A percentile compares a stretch with the other conserved stretches of the same genome.
These are phyloP conservation scores for Nemapogon koenigi DNA, from an alignment of 2,888 invertebrate genomes.

Conservation along the genomic window DNA sequence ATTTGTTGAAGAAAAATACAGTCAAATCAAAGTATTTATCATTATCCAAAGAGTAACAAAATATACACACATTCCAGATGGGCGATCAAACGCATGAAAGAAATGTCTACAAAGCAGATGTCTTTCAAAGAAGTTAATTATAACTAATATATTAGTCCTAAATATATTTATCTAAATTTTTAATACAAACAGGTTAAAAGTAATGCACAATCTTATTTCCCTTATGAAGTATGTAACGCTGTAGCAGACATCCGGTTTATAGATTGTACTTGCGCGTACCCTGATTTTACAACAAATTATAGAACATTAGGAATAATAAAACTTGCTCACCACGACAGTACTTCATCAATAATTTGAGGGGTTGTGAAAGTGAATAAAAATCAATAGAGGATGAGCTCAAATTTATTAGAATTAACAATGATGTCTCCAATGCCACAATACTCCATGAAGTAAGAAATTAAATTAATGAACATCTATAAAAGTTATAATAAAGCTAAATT, in stretches of 20 bases:
- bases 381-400: slow-evolving; percentile 60
- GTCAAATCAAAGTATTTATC: no score
- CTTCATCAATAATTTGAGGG: not conserved
- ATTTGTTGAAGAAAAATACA: no score
- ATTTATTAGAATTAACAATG: slow-evolving; percentile 65
- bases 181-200: slow-evolving; percentile 4
- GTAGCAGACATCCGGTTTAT: slow-evolving; percentile 3
- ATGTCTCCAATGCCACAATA: slow-evolving; percentile 64
- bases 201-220: no score
- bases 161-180: slow-evolving; percentile 5
- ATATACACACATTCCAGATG: no score
- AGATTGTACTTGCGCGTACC: no score
- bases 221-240: slow-evolving; percentile 1
- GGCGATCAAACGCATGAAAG: no score
- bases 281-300: no score
- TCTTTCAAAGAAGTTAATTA: slow-evolving; percentile 10
- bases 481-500: slow-evolving; percentile 64
- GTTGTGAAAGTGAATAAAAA: slow-evolving; percentile 29
- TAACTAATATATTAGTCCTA: slow-evolving; percentile 7
- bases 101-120: slow-evolving; percentile 10
- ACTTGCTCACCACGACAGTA: no score
- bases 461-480: slow-evolving; percentile 65
- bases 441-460: slow-evolving; percentile 62
- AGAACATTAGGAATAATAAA: no score
- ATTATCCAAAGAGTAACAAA: no score